phyloP scores from a whole-genome alignment of 2,113 vertebrate species.

The Cheilinus undulatus region DNA sequence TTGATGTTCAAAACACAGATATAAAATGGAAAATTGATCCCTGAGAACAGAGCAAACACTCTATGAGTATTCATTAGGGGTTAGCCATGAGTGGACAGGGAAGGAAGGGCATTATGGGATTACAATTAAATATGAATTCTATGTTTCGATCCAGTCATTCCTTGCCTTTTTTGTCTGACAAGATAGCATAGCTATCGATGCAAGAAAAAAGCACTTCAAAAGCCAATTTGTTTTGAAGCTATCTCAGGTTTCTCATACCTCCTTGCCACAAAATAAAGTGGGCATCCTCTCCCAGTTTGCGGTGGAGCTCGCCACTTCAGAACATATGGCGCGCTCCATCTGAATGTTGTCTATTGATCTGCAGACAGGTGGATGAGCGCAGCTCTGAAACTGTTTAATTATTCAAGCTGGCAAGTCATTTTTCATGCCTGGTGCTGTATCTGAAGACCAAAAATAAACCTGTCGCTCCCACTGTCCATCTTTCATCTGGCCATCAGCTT shows the following conservation, averaged over 20 bases:
- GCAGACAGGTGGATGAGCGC: conserved; percentile 59
- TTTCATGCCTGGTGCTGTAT: conserved; percentile 60
- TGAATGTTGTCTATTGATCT: conserved; percentile 77
- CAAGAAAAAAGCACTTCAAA: conserved; percentile 13
- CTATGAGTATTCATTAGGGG: conserved; percentile 62
- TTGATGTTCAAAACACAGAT: conserved; percentile 77
- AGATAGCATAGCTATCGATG: conserved; percentile 4
- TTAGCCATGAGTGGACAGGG: conserved; percentile 46
- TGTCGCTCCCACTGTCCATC: conserved; percentile 62
- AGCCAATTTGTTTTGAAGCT: conserved; percentile 5
- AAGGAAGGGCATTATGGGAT: conserved; percentile 45
- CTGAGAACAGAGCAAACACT: conserved; percentile 44
- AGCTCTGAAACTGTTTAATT: conserved; percentile 73
- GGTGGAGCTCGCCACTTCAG: conserved; percentile 4
- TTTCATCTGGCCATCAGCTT: conserved; percentile 61
- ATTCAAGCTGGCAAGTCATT: conserved; percentile 75
- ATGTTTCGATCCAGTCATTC: conserved; percentile 40
- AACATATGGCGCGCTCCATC: conserved; percentile 53
- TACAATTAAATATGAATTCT: conserved; percentile 34
- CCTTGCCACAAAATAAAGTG: conserved; percentile 27
- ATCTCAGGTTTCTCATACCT: conserved; percentile 11
- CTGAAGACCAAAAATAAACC: conserved; percentile 69
- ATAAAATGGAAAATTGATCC: conserved; percentile 71
- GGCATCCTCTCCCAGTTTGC: conserved; percentile 9
- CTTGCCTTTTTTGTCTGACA: conserved; percentile 34